phyloP scores from a whole-genome alignment of 2,113 vertebrate species.

The Onychorhynchus coronatus region DNA sequence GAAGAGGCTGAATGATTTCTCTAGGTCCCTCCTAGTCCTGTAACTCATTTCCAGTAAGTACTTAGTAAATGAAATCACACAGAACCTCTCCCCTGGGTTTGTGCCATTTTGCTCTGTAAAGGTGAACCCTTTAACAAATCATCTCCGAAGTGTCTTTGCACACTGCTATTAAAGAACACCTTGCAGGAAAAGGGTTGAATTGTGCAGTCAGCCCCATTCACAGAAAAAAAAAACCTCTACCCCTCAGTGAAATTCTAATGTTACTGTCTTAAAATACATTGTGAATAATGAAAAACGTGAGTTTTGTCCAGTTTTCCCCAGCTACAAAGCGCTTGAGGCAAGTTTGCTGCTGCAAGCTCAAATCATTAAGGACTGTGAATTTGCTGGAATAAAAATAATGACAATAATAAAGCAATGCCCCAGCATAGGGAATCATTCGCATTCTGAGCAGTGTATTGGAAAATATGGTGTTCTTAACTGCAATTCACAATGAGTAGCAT shows the following conservation, averaged over 20 bases:
- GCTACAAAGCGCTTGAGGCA: background rate
- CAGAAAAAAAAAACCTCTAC: background rate
- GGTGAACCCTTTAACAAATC: background rate
- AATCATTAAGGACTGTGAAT: background rate
- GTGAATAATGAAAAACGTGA: background rate
- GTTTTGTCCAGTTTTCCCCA: background rate
- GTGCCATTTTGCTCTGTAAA: background rate
- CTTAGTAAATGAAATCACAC: background rate
- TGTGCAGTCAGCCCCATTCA: background rate
- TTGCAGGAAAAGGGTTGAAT: background rate
- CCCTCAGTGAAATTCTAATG: background rate
- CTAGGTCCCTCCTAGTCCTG: background rate
- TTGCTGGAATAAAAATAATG: background rate
- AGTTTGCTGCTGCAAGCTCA: background rate
- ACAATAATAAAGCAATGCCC: background rate
- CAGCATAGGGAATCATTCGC: background rate
- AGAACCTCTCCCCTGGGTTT: background rate
- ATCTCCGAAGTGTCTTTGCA: background rate
- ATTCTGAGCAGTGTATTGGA: background rate
- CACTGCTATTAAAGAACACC: background rate
- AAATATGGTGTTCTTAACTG: background rate
- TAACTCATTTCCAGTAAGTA: background rate
- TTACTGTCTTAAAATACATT: background rate
- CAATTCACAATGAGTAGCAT: background rate
- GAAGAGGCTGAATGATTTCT: background rate